A percentile compares a stretch with the other conserved stretches of the same genome.
phyloP scores from a whole-genome alignment of 2,113 vertebrate species.

The Haemorhous mexicanus region DNA sequence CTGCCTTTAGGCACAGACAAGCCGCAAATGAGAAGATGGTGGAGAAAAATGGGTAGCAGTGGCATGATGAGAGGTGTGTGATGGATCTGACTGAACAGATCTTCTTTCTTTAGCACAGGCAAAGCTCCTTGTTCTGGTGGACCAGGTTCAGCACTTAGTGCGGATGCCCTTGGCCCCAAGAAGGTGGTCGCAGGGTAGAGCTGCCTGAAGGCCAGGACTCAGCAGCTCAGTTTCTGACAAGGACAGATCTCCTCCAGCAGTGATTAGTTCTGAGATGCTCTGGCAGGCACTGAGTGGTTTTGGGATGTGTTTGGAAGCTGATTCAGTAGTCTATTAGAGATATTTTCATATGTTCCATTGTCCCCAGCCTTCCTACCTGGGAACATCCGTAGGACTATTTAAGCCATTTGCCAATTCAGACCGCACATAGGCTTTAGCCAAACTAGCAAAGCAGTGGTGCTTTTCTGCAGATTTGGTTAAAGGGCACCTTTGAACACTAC shows the following conservation, averaged over 20 bases:
- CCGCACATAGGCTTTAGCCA: not conserved
- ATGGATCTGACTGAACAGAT: not conserved
- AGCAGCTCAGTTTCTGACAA: not conserved
- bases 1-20: conserved; percentile 2
- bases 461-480: not conserved
- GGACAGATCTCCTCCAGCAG: not conserved
- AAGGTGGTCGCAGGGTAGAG: not conserved
- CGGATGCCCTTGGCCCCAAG: not conserved
- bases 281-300: not conserved
- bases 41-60: not conserved
- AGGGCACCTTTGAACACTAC: not conserved
- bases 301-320: not conserved
- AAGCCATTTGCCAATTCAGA: not conserved
- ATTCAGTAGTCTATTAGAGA: not conserved
- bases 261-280: not conserved
- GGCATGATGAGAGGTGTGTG: not conserved
- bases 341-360: not conserved
- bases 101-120: not conserved
- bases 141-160: not conserved
- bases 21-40: not conserved
- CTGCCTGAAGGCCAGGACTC: not conserved
- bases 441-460: not conserved
- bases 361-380: not conserved
- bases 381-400: not conserved
- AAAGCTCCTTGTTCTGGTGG: not conserved